phyloP scores from a whole-genome alignment of 2,113 vertebrate genomes.

The Ondatra zibethicus region DNA sequence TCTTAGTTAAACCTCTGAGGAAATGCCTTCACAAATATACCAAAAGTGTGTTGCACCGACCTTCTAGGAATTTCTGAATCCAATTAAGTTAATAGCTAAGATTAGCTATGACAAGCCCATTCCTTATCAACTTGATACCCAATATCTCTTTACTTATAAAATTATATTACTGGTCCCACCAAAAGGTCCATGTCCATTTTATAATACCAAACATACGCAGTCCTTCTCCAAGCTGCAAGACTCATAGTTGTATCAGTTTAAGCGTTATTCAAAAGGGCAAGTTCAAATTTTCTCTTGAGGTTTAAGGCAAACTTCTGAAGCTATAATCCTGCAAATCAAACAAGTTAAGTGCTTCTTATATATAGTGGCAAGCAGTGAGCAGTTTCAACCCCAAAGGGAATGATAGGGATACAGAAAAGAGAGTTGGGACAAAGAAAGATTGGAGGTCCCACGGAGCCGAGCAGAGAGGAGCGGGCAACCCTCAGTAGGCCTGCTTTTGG shows the following conservation, averaged over 20 bases:
- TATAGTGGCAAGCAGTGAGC: background rate
- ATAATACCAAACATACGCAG: background rate
- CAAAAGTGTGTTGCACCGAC: background rate
- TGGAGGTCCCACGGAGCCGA: too few species aligned
- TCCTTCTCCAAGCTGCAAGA: background rate
- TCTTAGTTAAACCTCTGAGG: background rate
- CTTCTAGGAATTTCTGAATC: background rate
- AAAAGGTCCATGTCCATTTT: background rate
- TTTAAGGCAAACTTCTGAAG: background rate
- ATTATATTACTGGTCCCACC: background rate
- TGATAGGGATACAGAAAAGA: background rate
- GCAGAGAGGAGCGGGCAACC: too few species aligned
- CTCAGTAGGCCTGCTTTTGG: too few species aligned
- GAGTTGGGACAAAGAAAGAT: background rate
- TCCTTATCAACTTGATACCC: background rate
- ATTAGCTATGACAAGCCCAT: background rate
- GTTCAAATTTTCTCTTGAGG: background rate
- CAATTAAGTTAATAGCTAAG: background rate
- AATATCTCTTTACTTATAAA: background rate
- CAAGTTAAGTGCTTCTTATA: background rate
- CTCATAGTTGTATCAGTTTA: background rate
- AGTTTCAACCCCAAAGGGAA: background rate
- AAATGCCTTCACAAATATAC: background rate
- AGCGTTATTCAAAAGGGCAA: background rate
- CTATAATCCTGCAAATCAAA: background rate